phyloP scores from a whole-genome alignment of 1,140 invertebrate species.

The Sycophila sp. region DNA sequence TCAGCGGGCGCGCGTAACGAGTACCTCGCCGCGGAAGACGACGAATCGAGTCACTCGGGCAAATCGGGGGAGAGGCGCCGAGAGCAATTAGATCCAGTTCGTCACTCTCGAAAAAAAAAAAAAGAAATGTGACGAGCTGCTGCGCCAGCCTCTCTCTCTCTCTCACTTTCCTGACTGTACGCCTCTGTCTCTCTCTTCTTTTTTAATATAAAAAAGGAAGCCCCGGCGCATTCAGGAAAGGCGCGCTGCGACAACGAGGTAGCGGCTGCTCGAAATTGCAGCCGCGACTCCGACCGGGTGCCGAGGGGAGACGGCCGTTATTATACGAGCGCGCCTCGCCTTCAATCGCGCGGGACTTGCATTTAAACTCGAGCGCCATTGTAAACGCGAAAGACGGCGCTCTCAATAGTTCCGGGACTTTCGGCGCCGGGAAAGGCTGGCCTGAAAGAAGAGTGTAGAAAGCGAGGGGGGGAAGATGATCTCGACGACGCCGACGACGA shows the following conservation, averaged over 20 bases:
- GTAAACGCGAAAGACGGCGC: slow-evolving; percentile 41
- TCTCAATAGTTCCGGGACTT: too few relatives aligned
- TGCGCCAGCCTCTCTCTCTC: too few relatives aligned
- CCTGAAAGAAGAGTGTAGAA: too few relatives aligned
- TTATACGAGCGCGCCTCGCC: slow-evolving; percentile 51
- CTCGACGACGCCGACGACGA: neutral
- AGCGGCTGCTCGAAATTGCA: slow-evolving; percentile 55
- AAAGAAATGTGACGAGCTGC: slow-evolving; percentile 10
- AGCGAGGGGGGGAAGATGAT: too few relatives aligned
- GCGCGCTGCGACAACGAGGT: too few relatives aligned
- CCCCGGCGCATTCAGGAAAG: too few relatives aligned
- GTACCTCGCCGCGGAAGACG: neutral
- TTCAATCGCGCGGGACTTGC: slow-evolving; percentile 60
- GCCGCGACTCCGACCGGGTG: slow-evolving; percentile 59
- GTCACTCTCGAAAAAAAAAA: too few relatives aligned
- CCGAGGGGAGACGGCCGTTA: slow-evolving; percentile 58
- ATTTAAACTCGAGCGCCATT: slow-evolving; percentile 50
- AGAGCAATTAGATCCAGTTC: slow-evolving; percentile 23
- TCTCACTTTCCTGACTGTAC: too few relatives aligned
- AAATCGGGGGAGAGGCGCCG: neutral
- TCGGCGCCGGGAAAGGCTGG: too few relatives aligned
- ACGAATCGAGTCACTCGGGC: neutral
- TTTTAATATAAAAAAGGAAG: too few relatives aligned
- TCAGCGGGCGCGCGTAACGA: too few relatives aligned
- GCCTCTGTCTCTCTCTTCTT: neutral